Evolutionary conservation across 2,888 invertebrate genomes (phyloP).

Genomic region (Ennomos erosarius): DNA sequence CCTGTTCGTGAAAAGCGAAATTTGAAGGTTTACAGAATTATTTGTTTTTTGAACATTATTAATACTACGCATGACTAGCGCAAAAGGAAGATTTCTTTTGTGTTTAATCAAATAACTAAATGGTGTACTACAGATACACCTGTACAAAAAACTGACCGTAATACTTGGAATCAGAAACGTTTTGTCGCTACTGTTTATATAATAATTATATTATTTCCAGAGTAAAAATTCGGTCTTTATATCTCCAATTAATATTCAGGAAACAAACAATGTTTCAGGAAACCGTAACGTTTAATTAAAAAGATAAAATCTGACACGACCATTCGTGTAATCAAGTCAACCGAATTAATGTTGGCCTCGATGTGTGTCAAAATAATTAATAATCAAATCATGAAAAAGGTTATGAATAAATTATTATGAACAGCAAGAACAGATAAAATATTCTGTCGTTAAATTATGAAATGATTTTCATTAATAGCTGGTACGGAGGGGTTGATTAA

Average conservation of each 20-base stretch:
- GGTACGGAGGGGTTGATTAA: too few relatives aligned
- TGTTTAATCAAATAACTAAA: too few relatives aligned
- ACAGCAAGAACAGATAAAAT: slow-evolving; percentile 12
- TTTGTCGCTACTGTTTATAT: too few relatives aligned
- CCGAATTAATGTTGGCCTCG: slow-evolving; percentile 32
- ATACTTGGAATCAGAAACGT: too few relatives aligned
- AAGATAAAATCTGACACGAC: slow-evolving; percentile 11
- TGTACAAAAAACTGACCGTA: too few relatives aligned
- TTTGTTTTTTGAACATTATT: too few relatives aligned
- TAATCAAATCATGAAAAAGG: slow-evolving; percentile 25
- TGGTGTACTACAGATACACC: too few relatives aligned
- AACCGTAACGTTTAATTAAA: slow-evolving; percentile 8
- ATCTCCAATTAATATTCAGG: slow-evolving; percentile 1
- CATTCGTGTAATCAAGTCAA: slow-evolving; percentile 32
- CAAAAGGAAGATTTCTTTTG: too few relatives aligned
- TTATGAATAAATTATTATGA: slow-evolving; percentile 28
- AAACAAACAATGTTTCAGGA: slow-evolving; percentile 2
- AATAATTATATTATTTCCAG: too few relatives aligned
- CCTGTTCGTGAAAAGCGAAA: too few relatives aligned
- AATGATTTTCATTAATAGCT: slow-evolving; percentile 1
- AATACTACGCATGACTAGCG: too few relatives aligned
- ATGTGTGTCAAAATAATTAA: slow-evolving; percentile 36
- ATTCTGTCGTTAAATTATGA: background rate
- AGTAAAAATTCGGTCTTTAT: background rate
- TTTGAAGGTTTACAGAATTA: too few relatives aligned